Evolutionary conservation across 2,888 invertebrate species (phyloP).

Genomic region (Ariolimax columbianus): DNA sequence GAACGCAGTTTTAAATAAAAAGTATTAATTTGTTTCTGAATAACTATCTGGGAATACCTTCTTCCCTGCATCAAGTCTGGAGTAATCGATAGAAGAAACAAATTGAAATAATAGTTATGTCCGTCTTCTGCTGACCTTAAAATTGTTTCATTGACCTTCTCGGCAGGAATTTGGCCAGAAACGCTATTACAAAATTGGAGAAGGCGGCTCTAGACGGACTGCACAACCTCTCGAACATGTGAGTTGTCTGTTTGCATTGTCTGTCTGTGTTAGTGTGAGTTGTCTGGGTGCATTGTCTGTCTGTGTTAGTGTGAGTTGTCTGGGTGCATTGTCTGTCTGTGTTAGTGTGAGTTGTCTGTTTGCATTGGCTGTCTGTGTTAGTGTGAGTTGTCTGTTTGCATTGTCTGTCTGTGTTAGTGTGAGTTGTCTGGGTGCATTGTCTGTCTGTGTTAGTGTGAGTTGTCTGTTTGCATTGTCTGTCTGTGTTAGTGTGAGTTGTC

Average conservation of each 20-base stretch:
- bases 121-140: too few species aligned
- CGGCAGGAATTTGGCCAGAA: conserved; percentile 18
- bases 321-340: background rate
- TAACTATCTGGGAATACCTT: too few species aligned
- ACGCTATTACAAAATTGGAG: conserved; percentile 6
- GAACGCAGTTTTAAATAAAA: too few species aligned
- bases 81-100: too few species aligned
- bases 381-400: background rate
- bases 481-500: background rate
- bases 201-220: conserved; percentile 24
- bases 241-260: conserved; percentile 1
- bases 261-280: background rate
- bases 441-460: background rate
- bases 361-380: background rate
- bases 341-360: background rate
- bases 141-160: too few species aligned
- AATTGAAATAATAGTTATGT: too few species aligned
- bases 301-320: background rate
- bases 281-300: background rate
- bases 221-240: conserved; percentile 18
- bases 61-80: too few species aligned
- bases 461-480: background rate
- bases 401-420: background rate
- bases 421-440: background rate
- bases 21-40: too few species aligned